Evolutionary conservation across 2,797 vertebrate genomes (phyloP).

Genomic region (Eulemur rubriventer): DNA sequence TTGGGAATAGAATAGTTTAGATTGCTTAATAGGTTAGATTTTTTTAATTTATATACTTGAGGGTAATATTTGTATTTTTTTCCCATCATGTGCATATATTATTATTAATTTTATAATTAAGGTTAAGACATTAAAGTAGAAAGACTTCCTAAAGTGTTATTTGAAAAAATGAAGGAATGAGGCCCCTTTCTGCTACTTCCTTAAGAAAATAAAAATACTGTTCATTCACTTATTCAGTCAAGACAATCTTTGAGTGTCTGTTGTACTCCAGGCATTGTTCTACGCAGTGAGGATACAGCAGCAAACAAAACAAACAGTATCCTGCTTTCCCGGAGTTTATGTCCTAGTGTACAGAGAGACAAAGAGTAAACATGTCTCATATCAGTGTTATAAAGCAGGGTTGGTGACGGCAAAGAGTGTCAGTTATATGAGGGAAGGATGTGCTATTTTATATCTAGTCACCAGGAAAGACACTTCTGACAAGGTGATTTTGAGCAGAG

Average conservation of each 20-base stretch:
- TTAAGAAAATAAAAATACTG: background rate
- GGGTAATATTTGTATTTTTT: background rate
- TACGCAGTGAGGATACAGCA: background rate
- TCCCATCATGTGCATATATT: background rate
- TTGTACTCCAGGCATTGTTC: constrained; percentile 1
- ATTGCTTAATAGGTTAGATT: background rate
- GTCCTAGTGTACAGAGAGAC: background rate
- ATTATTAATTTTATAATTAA: background rate
- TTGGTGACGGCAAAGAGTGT: background rate
- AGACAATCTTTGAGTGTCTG: background rate
- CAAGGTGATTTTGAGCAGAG: background rate
- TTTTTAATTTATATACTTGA: background rate
- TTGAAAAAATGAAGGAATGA: background rate
- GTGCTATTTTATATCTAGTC: background rate
- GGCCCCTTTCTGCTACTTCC: background rate
- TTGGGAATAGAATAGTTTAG: background rate
- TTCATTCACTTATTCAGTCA: background rate
- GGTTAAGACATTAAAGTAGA: background rate
- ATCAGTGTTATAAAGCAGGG: background rate
- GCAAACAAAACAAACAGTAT: background rate
- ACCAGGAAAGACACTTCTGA: background rate
- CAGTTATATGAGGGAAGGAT: background rate
- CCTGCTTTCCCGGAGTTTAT: background rate
- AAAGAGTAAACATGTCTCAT: background rate
- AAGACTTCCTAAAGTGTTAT: background rate